phyloP scores from a whole-genome alignment of 2,888 invertebrate genomes.

The Eilema depressum region DNA sequence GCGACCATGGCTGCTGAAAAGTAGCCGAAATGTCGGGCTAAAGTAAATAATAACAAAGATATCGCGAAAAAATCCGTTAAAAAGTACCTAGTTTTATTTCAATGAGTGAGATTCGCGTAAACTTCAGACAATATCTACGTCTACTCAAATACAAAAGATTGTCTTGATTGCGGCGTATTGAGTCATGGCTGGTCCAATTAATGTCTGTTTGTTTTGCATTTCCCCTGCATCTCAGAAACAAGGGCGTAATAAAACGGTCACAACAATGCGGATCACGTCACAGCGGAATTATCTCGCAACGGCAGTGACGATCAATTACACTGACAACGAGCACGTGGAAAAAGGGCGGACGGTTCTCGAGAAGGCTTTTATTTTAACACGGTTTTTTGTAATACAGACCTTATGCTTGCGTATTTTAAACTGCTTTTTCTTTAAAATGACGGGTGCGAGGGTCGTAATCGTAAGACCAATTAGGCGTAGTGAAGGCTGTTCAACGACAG shows the following conservation, averaged over 20 bases:
- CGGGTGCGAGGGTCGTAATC: constrained; percentile 55
- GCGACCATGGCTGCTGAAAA: too few relatives aligned
- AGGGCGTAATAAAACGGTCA: constrained; percentile 74
- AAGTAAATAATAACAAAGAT: too few relatives aligned
- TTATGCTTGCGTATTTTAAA: constrained; percentile 59
- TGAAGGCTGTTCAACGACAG: constrained; percentile 58
- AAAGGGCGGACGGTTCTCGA: constrained; percentile 64
- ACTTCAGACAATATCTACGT: too few relatives aligned
- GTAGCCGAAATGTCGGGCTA: too few relatives aligned
- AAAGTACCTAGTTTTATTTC: too few relatives aligned
- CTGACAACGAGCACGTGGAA: constrained; percentile 79
- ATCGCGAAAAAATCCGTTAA: too few relatives aligned
- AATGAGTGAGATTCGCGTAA: too few relatives aligned
- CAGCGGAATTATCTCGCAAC: constrained; percentile 80
- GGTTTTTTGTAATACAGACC: constrained; percentile 56
- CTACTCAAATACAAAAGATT: background rate
- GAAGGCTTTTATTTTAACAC: constrained; percentile 61
- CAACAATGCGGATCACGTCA: constrained; percentile 85
- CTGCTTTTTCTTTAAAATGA: constrained; percentile 51
- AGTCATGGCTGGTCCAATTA: constrained; percentile 69
- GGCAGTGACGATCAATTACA: constrained; percentile 83
- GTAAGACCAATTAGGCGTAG: constrained; percentile 69
- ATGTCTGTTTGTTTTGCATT: constrained; percentile 77
- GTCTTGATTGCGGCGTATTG: constrained; percentile 47
- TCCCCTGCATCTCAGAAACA: constrained; percentile 68